phyloP scores from a whole-genome alignment of 1,140 invertebrate genomes.

The Hyphantria cunea region DNA sequence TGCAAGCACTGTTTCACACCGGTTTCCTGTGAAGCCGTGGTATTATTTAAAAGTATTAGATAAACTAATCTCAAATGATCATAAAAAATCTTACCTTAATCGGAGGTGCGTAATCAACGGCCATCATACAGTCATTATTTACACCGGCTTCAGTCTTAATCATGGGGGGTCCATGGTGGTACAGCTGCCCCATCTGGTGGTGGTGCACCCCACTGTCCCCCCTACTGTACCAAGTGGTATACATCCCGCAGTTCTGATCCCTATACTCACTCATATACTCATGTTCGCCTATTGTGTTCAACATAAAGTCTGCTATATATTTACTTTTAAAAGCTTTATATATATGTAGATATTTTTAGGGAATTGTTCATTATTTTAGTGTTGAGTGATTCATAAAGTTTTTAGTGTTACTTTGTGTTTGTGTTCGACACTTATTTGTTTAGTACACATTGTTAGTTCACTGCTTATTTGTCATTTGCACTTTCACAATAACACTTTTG shows the following conservation, averaged over 20 bases:
- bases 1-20: too few species aligned
- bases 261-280: constrained; percentile 74
- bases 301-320: constrained; percentile 30
- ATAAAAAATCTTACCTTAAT: constrained; percentile 70
- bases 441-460: constrained; percentile 1
- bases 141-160: constrained; percentile 81
- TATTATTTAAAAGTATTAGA: too few species aligned
- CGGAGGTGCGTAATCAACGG: constrained; percentile 79
- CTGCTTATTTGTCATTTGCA: constrained; percentile 13
- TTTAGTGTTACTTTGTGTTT: constrained; percentile 28
- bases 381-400: neutral
- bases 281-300: constrained; percentile 44
- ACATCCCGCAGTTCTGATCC: constrained; percentile 73
- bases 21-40: too few species aligned
- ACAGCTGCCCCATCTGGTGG: constrained; percentile 78
- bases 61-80: neutral
- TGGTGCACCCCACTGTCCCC: constrained; percentile 79
- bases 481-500: neutral
- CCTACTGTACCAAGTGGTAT: constrained; percentile 81
- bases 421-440: constrained; percentile 13
- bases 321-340: constrained; percentile 3
- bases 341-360: neutral
- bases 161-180: constrained; percentile 80
- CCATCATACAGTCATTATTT: constrained; percentile 81
- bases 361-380: neutral